A percentile compares a stretch with the other conserved stretches of the same genome.
phyloP scores from a whole-genome alignment of 2,113 vertebrate genomes.

The Dasyornis broadbenti region DNA sequence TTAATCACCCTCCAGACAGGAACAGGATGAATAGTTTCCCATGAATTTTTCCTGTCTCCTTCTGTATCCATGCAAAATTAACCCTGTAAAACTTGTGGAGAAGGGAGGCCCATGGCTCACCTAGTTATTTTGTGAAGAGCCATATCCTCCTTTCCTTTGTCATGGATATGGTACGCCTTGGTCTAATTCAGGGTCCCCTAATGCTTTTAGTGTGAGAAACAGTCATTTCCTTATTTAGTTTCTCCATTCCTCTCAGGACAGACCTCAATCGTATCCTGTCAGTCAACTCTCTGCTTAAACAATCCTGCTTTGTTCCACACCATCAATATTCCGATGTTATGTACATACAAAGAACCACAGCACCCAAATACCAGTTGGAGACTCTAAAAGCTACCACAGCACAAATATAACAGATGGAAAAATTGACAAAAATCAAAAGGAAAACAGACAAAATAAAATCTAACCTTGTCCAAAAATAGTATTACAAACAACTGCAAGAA shows the following conservation, averaged over 20 bases:
- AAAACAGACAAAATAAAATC: not conserved
- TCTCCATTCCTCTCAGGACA: not conserved
- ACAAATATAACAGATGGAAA: not conserved
- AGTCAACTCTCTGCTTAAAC: not conserved
- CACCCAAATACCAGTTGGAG: not conserved
- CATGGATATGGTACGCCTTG: not conserved
- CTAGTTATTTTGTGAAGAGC: not conserved
- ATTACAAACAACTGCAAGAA: not conserved
- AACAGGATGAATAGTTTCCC: not conserved
- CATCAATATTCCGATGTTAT: not conserved
- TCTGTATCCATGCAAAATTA: not conserved
- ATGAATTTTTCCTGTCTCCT: fast-evolving
- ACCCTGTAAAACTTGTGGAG: not conserved
- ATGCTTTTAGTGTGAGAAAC: not conserved
- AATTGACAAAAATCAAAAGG: not conserved
- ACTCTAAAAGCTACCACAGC: not conserved
- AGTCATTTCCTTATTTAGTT: not conserved
- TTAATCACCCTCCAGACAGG: not conserved
- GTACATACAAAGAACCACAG: not conserved
- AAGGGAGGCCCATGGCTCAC: fast-evolving
- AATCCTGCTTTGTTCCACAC: not conserved
- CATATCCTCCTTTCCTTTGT: not conserved
- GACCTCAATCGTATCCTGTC: not conserved
- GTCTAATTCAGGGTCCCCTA: not conserved
- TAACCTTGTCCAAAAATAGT: not conserved